Conservation (phyloP, 2,797 vertebrate genomes). For the Artibeus lituratus region DNA sequence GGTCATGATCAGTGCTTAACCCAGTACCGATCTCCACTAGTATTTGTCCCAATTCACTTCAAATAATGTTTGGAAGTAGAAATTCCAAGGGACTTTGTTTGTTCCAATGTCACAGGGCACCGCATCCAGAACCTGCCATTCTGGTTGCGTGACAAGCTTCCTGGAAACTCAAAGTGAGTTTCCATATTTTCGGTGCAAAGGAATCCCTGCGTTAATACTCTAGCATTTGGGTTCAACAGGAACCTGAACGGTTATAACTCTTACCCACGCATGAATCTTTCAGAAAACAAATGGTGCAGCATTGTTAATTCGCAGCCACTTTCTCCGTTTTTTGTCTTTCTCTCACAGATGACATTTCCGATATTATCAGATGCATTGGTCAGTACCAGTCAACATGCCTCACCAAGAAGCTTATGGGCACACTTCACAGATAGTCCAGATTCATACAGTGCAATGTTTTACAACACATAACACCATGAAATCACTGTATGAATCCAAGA, state of each 20-base stretch:
- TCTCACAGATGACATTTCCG: slow-evolving; percentile 50
- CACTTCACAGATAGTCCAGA: slow-evolving; percentile 86
- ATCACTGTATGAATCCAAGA: slow-evolving; percentile 90
- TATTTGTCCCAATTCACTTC: slow-evolving; percentile 43
- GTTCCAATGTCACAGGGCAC: slow-evolving; percentile 27
- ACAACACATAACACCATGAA: slow-evolving; percentile 83
- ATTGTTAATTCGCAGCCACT: slow-evolving; percentile 36
- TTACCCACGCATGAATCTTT: slow-evolving; percentile 50
- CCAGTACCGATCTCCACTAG: slow-evolving; percentile 28
- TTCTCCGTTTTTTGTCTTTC: slow-evolving; percentile 20
- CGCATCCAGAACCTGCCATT: background rate
- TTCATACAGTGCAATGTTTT: slow-evolving; percentile 87
- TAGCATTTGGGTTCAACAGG: slow-evolving; percentile 27
- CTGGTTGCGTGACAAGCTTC: slow-evolving; percentile 38
- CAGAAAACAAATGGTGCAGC: slow-evolving; percentile 68
- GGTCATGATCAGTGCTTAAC: slow-evolving; percentile 57
- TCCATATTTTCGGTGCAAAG: slow-evolving; percentile 53
- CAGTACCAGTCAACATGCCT: slow-evolving; percentile 75
- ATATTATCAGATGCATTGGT: slow-evolving; percentile 52
- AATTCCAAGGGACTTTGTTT: slow-evolving; percentile 52
- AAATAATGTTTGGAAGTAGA: slow-evolving; percentile 41
- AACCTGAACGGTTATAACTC: slow-evolving; percentile 20
- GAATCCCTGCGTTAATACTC: slow-evolving; percentile 17
- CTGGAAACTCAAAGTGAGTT: slow-evolving; percentile 52
- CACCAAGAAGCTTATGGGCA: slow-evolving; percentile 79